phyloP scores from a whole-genome alignment of 2,797 vertebrate genomes.

The Manis javanica region DNA sequence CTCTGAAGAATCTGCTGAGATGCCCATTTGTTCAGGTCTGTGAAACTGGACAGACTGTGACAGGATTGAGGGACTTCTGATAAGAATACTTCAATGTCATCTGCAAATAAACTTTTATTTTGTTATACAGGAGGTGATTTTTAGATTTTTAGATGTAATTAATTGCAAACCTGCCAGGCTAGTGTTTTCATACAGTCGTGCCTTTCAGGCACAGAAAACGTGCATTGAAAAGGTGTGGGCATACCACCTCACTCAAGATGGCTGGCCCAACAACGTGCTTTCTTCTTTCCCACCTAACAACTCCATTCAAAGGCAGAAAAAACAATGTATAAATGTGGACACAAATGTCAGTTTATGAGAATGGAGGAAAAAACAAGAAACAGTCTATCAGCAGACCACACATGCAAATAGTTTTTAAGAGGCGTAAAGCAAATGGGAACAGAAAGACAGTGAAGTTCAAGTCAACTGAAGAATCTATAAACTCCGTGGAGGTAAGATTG shows the following conservation, averaged over 20 bases:
- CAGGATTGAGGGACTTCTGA: background rate
- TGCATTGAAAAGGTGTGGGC: background rate
- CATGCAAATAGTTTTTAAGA: conserved; percentile 25
- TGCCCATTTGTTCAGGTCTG: background rate
- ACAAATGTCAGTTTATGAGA: background rate
- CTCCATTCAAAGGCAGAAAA: background rate
- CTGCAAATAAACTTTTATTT: conserved; percentile 23
- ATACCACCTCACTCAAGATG: background rate
- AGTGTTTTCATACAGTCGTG: background rate
- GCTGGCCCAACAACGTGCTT: background rate
- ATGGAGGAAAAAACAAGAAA: background rate
- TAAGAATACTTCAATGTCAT: background rate
- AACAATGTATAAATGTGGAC: background rate
- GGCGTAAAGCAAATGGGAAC: background rate
- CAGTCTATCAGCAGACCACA: background rate
- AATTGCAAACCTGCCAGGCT: background rate
- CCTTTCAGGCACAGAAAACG: background rate
- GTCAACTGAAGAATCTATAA: background rate
- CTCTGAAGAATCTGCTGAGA: background rate
- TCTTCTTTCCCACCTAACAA: background rate
- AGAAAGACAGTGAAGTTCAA: background rate
- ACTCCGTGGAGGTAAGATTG: background rate
- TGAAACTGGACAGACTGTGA: background rate
- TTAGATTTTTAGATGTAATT: conserved; percentile 15
- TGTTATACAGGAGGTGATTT: background rate